Evolutionary conservation across 2,888 invertebrate species (phyloP).

Genomic region (Papilio demoleus): DNA sequence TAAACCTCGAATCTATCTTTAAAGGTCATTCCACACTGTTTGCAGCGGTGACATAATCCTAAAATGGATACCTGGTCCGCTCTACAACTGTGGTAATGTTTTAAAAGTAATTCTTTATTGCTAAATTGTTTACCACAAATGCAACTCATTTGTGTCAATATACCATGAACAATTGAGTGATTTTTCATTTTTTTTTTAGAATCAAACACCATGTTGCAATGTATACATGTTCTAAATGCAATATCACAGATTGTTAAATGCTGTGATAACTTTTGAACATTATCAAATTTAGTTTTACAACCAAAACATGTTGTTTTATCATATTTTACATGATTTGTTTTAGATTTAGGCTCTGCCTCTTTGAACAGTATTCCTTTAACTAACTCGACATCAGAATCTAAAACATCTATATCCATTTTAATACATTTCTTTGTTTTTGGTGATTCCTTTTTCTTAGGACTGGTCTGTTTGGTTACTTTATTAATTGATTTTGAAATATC

Average conservation of each 20-base stretch:
- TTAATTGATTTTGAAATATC: slow-evolving; percentile 48
- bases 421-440: slow-evolving; percentile 53
- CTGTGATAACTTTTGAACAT: slow-evolving; percentile 63
- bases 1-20: slow-evolving; percentile 68
- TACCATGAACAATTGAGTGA: slow-evolving; percentile 63
- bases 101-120: slow-evolving; percentile 59
- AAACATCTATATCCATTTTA: slow-evolving; percentile 71
- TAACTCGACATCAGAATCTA: slow-evolving; percentile 71
- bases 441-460: slow-evolving; percentile 66
- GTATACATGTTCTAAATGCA: slow-evolving; percentile 66
- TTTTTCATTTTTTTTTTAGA: slow-evolving; percentile 71
- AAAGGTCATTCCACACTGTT: slow-evolving; percentile 69
- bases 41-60: slow-evolving; percentile 68
- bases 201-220: slow-evolving; percentile 69
- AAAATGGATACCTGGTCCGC: slow-evolving; percentile 59
- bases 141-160: slow-evolving; percentile 54
- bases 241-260: slow-evolving; percentile 72
- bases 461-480: slow-evolving; percentile 60
- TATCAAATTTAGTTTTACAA: slow-evolving; percentile 67
- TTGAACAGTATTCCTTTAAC: slow-evolving; percentile 69
- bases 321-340: slow-evolving; percentile 45
- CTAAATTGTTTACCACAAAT: slow-evolving; percentile 66
- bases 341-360: slow-evolving; percentile 56
- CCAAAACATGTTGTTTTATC: slow-evolving; percentile 67
- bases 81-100: slow-evolving; percentile 66